phyloP scores from a whole-genome alignment of 1,140 invertebrate species.

The Drosophila ogumai region DNA sequence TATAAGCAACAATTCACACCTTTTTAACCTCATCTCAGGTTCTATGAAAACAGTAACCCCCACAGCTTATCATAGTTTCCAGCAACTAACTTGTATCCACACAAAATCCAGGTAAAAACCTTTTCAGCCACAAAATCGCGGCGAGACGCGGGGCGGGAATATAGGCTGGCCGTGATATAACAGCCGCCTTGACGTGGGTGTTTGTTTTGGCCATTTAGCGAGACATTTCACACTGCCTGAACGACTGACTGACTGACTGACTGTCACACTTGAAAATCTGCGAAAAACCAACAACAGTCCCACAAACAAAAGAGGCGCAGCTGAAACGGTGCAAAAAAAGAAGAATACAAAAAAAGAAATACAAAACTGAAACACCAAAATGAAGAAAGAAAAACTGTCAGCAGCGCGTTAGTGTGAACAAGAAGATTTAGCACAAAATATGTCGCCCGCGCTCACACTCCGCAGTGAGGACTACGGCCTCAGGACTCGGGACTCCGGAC shows the following conservation, averaged over 20 bases:
- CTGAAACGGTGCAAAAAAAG: constrained; percentile 11
- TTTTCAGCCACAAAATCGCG: constrained; percentile 9
- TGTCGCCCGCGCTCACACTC: constrained; percentile 49
- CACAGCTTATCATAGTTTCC: background rate
- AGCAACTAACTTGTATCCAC: background rate
- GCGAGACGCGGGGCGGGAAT: background rate
- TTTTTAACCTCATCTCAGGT: background rate
- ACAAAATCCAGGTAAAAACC: constrained; percentile 32
- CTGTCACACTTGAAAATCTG: constrained; percentile 66
- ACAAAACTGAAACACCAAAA: constrained; percentile 48
- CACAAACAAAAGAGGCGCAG: constrained; percentile 49
- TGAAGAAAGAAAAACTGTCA: constrained; percentile 75
- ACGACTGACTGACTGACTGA: constrained; percentile 32
- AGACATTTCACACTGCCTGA: constrained; percentile 71
- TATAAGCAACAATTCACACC: background rate
- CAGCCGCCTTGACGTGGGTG: constrained; percentile 64
- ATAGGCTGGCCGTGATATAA: constrained; percentile 63
- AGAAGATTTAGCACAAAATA: constrained; percentile 81
- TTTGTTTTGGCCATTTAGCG: constrained; percentile 77
- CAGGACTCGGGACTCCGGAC: constrained; percentile 17
- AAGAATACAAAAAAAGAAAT: constrained; percentile 14
- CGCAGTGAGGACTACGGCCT: constrained; percentile 19
- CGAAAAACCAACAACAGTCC: constrained; percentile 54
- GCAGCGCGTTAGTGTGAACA: constrained; percentile 78
- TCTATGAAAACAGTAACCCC: background rate